These are phyloP conservation scores for Hypselothyrea guttata DNA, from an alignment of 2,888 invertebrate species.

Conservation along the genomic window DNA sequence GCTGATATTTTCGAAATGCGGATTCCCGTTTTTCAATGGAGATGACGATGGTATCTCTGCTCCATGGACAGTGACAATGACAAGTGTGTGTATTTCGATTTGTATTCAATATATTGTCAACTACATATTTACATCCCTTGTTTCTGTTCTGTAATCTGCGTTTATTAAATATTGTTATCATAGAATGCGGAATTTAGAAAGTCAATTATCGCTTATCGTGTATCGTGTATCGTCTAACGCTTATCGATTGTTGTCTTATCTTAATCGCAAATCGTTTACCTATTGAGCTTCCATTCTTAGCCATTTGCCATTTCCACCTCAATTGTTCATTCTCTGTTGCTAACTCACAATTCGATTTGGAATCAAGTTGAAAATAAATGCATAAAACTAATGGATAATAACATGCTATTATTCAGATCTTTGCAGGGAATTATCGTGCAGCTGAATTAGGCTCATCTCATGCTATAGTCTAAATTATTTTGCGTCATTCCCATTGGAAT, in stretches of 20 bases:
- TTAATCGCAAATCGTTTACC: conserved; percentile 15
- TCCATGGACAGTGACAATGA: conserved; percentile 22
- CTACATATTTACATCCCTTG: conserved; percentile 74
- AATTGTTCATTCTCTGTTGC: too few species aligned
- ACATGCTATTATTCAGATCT: background rate
- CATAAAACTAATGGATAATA: too few species aligned
- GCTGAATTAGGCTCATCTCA: conserved; percentile 20
- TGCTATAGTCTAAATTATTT: conserved; percentile 27
- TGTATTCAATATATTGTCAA: conserved; percentile 57
- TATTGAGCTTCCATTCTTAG: conserved; percentile 66
- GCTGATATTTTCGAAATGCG: background rate
- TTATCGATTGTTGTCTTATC: too few species aligned
- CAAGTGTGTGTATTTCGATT: conserved; percentile 10
- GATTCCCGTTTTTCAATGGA: too few species aligned
- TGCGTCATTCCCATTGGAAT: conserved; percentile 15
- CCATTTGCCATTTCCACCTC: conserved; percentile 17
- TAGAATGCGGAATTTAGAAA: conserved; percentile 34
- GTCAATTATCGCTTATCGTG: conserved; percentile 8
- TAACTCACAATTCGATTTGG: too few species aligned
- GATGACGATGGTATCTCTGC: background rate
- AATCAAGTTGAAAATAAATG: conserved; percentile 4
- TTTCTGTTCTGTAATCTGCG: conserved; percentile 46
- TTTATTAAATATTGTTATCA: conserved; percentile 12
- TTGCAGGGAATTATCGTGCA: conserved; percentile 24
- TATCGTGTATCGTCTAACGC: conserved; percentile 10